A percentile compares a stretch with the other conserved stretches of the same genome.
These are phyloP conservation scores for Holacanthella duospinosa DNA, from an alignment of 2,888 invertebrate species.

Conservation along the genomic window DNA sequence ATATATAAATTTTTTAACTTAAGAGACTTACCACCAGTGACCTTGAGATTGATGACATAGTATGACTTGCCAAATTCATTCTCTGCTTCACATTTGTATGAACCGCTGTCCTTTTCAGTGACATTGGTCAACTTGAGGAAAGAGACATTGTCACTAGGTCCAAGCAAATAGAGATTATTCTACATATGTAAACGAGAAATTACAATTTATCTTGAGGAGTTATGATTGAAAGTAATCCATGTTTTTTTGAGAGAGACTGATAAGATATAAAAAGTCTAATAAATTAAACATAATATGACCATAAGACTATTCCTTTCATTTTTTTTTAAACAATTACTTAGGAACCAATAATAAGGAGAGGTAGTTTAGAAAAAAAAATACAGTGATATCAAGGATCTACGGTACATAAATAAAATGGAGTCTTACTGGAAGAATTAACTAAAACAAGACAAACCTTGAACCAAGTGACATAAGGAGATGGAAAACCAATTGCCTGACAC, in stretches of 20 bases:
- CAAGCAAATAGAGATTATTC: conserved; percentile 23
- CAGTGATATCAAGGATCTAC: too few relatives aligned
- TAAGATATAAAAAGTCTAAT: not conserved
- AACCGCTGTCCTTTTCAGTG: conserved; percentile 24
- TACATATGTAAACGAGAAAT: conserved; percentile 9
- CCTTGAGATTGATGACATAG: conserved; percentile 23
- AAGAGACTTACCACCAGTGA: too few relatives aligned
- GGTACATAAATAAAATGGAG: too few relatives aligned
- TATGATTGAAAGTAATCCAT: not conserved
- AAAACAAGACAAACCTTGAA: conserved; percentile 19
- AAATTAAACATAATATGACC: not conserved
- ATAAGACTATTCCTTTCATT: too few relatives aligned
- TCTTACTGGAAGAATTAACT: not conserved
- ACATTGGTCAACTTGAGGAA: conserved; percentile 27
- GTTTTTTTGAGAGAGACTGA: not conserved
- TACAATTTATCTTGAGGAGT: not conserved
- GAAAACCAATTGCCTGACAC: conserved; percentile 35
- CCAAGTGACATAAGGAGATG: conserved; percentile 32
- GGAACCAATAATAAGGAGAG: not conserved
- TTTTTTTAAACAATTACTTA: not conserved
- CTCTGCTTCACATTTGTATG: conserved; percentile 31
- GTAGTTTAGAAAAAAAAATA: too few relatives aligned
- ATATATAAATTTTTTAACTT: too few relatives aligned
- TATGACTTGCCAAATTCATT: conserved; percentile 27
- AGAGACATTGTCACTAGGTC: conserved; percentile 17